Conservation (phyloP, 2,888 invertebrate species). For the Cephus rjabovi region DNA sequence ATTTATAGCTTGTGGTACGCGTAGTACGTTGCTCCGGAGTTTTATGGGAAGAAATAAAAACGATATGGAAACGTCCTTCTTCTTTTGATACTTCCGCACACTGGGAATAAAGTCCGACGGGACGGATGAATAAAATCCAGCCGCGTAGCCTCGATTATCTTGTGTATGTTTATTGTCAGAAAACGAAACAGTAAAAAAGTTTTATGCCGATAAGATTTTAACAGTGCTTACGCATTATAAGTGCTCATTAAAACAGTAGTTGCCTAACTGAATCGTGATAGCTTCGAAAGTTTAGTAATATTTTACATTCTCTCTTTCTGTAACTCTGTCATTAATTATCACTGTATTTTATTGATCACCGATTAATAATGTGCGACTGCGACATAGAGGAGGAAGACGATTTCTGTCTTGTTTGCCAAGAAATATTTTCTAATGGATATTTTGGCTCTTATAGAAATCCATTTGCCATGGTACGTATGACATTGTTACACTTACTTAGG, state of each 20-base stretch:
- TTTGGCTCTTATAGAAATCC: conserved; percentile 21
- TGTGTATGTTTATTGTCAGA: not conserved
- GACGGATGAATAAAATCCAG: not conserved
- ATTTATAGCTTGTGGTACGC: not conserved
- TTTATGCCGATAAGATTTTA: not conserved
- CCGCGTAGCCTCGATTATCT: not conserved
- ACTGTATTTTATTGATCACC: not conserved
- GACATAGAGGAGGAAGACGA: not conserved
- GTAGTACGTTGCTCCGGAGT: not conserved
- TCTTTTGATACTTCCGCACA: not conserved
- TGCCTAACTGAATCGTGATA: not conserved
- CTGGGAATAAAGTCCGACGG: not conserved
- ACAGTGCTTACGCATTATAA: not conserved
- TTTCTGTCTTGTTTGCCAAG: conserved; percentile 14
- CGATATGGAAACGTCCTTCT: not conserved
- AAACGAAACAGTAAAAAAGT: not conserved
- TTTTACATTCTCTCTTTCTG: not conserved
- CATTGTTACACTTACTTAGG: not conserved
- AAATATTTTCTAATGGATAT: conserved; percentile 23
- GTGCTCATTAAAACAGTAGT: not conserved
- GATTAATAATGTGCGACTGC: not conserved
- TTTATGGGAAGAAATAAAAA: not conserved
- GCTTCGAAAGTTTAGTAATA: not conserved
- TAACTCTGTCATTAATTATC: not conserved
- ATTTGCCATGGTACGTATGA: not conserved